A percentile compares a stretch with the other conserved stretches of the same genome.
Evolutionary conservation across 2,888 invertebrate species (phyloP).

Genomic region (Drosophila imparisetae): DNA sequence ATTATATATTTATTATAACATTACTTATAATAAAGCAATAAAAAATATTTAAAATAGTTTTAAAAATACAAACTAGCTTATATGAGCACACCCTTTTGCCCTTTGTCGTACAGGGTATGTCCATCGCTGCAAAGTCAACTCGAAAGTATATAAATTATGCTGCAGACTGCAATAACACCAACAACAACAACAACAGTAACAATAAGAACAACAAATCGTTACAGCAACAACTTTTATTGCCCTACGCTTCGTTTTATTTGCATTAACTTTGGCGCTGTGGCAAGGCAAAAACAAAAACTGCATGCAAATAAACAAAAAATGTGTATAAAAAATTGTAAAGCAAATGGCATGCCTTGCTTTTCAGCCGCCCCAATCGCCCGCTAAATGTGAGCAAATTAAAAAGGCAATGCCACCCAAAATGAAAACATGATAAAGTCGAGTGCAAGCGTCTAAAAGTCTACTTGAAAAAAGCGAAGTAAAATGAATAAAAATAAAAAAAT

Average conservation of each 20-base stretch:
- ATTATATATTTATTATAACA: background rate
- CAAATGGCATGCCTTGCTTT: background rate
- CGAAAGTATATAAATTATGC: conserved; percentile 68
- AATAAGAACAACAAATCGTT: conserved; percentile 22
- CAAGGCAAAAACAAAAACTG: conserved; percentile 21
- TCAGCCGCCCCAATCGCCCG: conserved; percentile 5
- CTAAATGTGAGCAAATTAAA: conserved; percentile 70
- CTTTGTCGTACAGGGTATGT: conserved; percentile 9
- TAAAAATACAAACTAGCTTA: background rate
- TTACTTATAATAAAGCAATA: background rate
- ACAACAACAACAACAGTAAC: conserved; percentile 31
- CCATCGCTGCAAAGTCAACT: conserved; percentile 46
- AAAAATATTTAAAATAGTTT: background rate
- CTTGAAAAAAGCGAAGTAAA: background rate
- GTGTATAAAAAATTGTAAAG: conserved; percentile 24
- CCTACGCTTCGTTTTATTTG: conserved; percentile 64
- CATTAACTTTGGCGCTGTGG: conserved; percentile 67
- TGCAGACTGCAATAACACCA: conserved; percentile 48
- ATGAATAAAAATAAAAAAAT: background rate
- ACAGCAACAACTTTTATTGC: conserved; percentile 64
- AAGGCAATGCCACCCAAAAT: conserved; percentile 58
- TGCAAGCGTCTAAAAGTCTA: conserved; percentile 41
- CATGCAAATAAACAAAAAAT: conserved; percentile 45
- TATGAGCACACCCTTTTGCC: background rate
- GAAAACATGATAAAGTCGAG: conserved; percentile 71